phyloP scores from a whole-genome alignment of 1,140 invertebrate genomes.

The Heterodera schachtii region DNA sequence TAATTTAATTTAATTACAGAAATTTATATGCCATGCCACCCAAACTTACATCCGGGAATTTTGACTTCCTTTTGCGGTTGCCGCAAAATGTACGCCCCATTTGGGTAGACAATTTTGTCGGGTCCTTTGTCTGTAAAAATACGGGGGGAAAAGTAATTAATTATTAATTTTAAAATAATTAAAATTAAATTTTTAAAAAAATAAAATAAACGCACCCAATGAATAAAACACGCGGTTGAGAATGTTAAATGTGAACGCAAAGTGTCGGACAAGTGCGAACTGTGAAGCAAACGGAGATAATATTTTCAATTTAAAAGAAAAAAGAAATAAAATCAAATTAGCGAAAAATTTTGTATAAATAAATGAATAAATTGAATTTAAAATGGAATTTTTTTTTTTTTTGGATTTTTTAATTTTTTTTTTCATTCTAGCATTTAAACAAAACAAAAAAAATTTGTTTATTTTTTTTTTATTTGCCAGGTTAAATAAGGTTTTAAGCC shows the following conservation, averaged over 20 bases:
- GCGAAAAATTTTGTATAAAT: too few species aligned
- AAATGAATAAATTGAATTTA: too few species aligned
- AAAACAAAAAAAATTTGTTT: too few species aligned
- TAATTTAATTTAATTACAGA: too few species aligned
- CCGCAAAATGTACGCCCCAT: constrained; percentile 63
- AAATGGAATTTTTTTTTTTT: too few species aligned
- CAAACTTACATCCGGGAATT: constrained; percentile 58
- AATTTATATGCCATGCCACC: neutral
- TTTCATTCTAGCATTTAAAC: too few species aligned
- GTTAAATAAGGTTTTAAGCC: too few species aligned
- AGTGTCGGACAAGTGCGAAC: constrained; percentile 62
- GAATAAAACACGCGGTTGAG: constrained; percentile 63
- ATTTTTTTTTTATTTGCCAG: too few species aligned
- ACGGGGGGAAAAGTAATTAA: too few species aligned
- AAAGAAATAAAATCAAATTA: too few species aligned
- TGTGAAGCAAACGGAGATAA: constrained; percentile 16
- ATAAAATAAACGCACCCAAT: constrained; percentile 15
- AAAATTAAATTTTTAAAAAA: neutral
- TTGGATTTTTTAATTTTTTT: too few species aligned
- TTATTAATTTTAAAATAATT: neutral
- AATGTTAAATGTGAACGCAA: constrained; percentile 65
- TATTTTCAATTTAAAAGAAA: too few species aligned
- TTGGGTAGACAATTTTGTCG: constrained; percentile 65
- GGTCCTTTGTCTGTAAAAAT: constrained; percentile 51
- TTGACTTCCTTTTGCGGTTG: constrained; percentile 62